These are phyloP conservation scores for Hoplodrina blanda DNA, from an alignment of 2,888 invertebrate species.

Conservation along the genomic window DNA sequence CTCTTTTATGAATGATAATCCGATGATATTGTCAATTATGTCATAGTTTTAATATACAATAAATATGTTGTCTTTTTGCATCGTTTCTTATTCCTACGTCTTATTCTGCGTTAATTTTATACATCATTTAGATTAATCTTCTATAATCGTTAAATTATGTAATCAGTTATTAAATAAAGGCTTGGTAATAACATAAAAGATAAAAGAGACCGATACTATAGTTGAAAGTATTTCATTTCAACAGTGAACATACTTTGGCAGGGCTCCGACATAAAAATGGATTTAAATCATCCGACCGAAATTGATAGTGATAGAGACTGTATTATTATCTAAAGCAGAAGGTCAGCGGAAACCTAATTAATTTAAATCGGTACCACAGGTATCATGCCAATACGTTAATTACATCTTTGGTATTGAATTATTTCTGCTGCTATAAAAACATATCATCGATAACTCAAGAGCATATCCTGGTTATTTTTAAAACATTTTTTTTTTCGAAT, in stretches of 20 bases:
- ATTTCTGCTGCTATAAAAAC: slow-evolving; percentile 9
- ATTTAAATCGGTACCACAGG: slow-evolving; percentile 10
- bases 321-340: slow-evolving; percentile 14
- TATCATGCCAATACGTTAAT: slow-evolving; percentile 36
- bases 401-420: slow-evolving; percentile 19
- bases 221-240: neutral
- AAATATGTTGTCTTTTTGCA: slow-evolving; percentile 46
- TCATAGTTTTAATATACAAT: slow-evolving; percentile 31
- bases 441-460: neutral
- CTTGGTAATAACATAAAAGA: neutral
- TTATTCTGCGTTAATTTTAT: neutral
- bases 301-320: slow-evolving; percentile 2
- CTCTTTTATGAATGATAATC: slow-evolving; percentile 6
- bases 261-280: slow-evolving; percentile 10
- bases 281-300: slow-evolving; percentile 19
- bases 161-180: neutral
- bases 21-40: slow-evolving; percentile 33
- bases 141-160: neutral
- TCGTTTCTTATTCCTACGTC: slow-evolving; percentile 39
- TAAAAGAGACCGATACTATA: neutral
- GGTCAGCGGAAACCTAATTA: slow-evolving; percentile 25
- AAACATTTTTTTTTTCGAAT: neutral
- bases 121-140: neutral
- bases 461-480: neutral
- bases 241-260: slow-evolving; percentile 26